Percentiles rank a stretch among this genome's conserved stretches.
These are phyloP conservation scores for Oxytorus armatus DNA, from an alignment of 2,888 invertebrate genomes.

Conservation along the genomic window DNA sequence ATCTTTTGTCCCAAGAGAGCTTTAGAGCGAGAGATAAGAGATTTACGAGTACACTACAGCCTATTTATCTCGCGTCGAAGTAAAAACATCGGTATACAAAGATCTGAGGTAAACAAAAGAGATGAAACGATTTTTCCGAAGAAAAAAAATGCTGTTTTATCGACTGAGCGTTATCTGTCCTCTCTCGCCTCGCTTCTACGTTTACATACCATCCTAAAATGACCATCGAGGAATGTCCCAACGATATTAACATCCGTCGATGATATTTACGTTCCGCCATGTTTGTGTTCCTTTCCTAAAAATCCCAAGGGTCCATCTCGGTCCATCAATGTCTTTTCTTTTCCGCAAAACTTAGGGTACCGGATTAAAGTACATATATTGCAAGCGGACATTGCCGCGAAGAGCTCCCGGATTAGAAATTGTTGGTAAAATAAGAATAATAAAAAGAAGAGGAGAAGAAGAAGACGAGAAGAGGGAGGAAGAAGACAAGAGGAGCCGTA, in stretches of 20 bases:
- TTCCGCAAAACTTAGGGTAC: no score
- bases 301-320: no score
- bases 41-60: no score
- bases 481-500: slow-evolving; percentile 43
- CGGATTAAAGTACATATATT: no score
- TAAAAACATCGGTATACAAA: not conserved
- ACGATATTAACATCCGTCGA: no score
- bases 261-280: no score
- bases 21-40: no score
- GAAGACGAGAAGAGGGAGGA: slow-evolving; percentile 31
- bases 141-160: not conserved
- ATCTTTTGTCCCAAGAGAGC: not conserved
- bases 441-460: slow-evolving; percentile 16
- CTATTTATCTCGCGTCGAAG: not conserved
- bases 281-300: no score
- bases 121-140: not conserved
- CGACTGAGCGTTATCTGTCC: not conserved
- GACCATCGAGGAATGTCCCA: no score
- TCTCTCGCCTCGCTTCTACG: not conserved
- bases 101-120: not conserved
- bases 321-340: no score
- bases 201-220: not conserved
- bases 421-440: slow-evolving; percentile 1
- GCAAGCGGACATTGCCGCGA: no score
- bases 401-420: slow-evolving; percentile 4